Evolutionary conservation across 2,888 invertebrate species (phyloP).

Genomic region (Pollenia amentaria): DNA sequence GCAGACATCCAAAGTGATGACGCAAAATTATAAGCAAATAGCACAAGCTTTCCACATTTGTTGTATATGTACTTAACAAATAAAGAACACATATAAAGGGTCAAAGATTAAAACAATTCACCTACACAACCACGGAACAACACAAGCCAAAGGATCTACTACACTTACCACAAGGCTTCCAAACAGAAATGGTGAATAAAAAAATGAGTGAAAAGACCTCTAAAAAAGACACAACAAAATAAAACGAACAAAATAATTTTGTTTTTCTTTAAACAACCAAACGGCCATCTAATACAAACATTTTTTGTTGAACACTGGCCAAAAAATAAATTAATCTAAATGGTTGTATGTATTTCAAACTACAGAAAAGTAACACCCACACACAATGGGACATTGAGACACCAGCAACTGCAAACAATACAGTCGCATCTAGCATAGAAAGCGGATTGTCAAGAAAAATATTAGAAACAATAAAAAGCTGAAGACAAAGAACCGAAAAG

Average conservation of each 20-base stretch:
- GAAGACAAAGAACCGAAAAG: slow-evolving; percentile 29
- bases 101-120: slow-evolving; percentile 22
- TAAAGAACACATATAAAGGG: slow-evolving; percentile 11
- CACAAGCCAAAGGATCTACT: slow-evolving; percentile 25
- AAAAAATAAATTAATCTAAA: slow-evolving; percentile 71
- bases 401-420: slow-evolving; percentile 7
- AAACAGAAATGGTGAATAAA: slow-evolving; percentile 18
- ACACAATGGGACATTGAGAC: slow-evolving; percentile 6
- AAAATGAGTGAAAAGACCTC: slow-evolving; percentile 3
- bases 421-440: slow-evolving; percentile 13
- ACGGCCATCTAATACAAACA: slow-evolving; percentile 12
- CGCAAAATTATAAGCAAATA: slow-evolving; percentile 8
- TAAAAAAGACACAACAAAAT: slow-evolving; percentile 21
- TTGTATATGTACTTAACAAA: background rate
- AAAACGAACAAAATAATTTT: background rate
- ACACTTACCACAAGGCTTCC: slow-evolving; percentile 31
- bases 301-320: slow-evolving; percentile 60
- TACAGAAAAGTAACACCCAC: slow-evolving; percentile 34
- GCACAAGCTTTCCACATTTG: background rate
- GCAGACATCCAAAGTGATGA: background rate
- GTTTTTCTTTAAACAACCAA: slow-evolving; percentile 14
- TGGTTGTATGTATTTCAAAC: slow-evolving; percentile 43
- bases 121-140: background rate
- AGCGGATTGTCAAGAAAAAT: slow-evolving; percentile 22
- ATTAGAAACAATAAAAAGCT: slow-evolving; percentile 12